phyloP scores from a whole-genome alignment of 1,140 invertebrate species.

The Drosophila arawakana region DNA sequence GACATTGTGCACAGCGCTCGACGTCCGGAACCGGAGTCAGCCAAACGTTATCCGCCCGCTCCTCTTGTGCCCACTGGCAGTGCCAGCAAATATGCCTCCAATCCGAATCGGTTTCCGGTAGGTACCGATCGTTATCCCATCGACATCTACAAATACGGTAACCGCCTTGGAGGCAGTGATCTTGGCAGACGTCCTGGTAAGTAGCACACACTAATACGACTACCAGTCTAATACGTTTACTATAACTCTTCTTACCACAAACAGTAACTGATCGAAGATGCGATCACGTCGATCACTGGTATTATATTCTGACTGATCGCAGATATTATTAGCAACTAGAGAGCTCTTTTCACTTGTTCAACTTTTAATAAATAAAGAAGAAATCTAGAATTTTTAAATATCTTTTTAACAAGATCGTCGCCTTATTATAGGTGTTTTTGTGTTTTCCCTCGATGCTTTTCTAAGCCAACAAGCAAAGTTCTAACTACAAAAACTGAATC shows the following conservation, averaged over 20 bases:
- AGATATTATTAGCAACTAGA: neutral
- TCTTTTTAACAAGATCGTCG: too few relatives aligned
- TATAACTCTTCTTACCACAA: slow-evolving; percentile 12
- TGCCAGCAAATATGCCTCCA: slow-evolving; percentile 77
- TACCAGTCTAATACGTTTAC: slow-evolving; percentile 25
- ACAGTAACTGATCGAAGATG: neutral
- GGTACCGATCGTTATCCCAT: slow-evolving; percentile 82
- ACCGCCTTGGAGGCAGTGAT: slow-evolving; percentile 67
- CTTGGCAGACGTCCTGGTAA: slow-evolving; percentile 75
- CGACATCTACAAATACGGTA: slow-evolving; percentile 84
- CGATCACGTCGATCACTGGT: slow-evolving; percentile 14
- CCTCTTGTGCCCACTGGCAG: slow-evolving; percentile 72
- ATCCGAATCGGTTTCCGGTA: slow-evolving; percentile 83
- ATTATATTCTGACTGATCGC: slow-evolving; percentile 21
- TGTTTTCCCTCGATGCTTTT: too few relatives aligned
- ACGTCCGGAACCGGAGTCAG: slow-evolving; percentile 78
- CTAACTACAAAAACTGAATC: too few relatives aligned
- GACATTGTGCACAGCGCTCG: slow-evolving; percentile 74
- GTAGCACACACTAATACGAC: slow-evolving; percentile 36
- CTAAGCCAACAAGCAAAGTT: too few relatives aligned
- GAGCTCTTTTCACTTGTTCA: neutral
- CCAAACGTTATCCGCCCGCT: slow-evolving; percentile 78
- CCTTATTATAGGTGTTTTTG: too few relatives aligned
- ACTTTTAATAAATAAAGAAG: neutral
- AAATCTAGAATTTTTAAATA: too few relatives aligned